phyloP scores from a whole-genome alignment of 2,797 vertebrate genomes.

The Gastrophryne carolinensis region DNA sequence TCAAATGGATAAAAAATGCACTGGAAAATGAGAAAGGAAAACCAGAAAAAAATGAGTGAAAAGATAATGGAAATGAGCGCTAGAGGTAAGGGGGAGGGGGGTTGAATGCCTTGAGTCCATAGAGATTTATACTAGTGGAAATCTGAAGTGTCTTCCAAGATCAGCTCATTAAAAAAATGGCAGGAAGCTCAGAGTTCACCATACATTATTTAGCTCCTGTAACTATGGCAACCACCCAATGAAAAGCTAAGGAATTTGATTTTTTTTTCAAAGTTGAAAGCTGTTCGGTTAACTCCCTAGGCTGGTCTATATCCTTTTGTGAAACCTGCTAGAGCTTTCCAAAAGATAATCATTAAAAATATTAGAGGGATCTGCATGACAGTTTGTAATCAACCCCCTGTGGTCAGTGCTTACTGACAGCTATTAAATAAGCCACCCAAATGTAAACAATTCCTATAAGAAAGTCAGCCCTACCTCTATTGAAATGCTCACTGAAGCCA shows the following conservation, averaged over 20 bases:
- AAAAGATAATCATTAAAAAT: neutral
- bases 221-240: slow-evolving; percentile 34
- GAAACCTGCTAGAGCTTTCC: neutral
- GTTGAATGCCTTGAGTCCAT: neutral
- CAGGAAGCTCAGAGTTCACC: slow-evolving; percentile 33
- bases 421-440: too few species aligned
- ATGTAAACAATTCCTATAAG: too few species aligned
- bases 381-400: neutral
- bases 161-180: slow-evolving; percentile 44
- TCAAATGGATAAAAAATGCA: neutral
- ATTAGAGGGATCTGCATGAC: neutral
- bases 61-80: neutral
- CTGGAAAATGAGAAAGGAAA: neutral
- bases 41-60: neutral
- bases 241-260: slow-evolving; percentile 37
- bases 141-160: slow-evolving; percentile 39
- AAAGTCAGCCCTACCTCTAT: too few species aligned
- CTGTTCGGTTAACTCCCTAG: slow-evolving; percentile 5
- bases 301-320: neutral
- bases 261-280: slow-evolving; percentile 18
- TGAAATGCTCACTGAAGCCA: too few species aligned
- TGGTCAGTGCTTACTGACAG: too few species aligned
- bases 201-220: slow-evolving; percentile 47
- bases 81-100: neutral
- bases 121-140: slow-evolving; percentile 28